Base-by-base conservation (phyloP, 2,113 vertebrate genomes). In the Desmodus rotundus region DNA sequence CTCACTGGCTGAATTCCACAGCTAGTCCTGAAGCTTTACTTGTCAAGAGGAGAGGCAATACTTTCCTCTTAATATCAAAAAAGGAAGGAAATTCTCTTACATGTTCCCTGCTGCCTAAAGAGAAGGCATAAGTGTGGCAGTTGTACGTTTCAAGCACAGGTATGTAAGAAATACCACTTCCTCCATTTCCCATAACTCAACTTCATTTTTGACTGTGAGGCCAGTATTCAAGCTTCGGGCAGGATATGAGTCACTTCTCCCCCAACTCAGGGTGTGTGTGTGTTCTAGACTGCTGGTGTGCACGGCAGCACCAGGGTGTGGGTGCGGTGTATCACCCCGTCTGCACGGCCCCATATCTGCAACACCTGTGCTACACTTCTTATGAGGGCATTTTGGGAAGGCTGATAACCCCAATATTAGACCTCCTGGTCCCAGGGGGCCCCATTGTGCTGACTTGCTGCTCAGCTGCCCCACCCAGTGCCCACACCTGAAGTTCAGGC, bases 11-110 rank as follows among this genome's bases (percentile, higher is more conserved):
- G 61, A 81, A 86, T 90, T 85, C 89, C 82, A 85, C 73, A 88
- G 61, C 72, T 33, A 77, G 72, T 82, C 86, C 80, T n/a, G 8
- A 73, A 91, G 86, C 24, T 73, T 88, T 38, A 43, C 68, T 52
- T 93, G 73, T 89, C 52, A 65, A 80, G 33, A 81, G 47, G 73
- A 72, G 16, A 80, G 63, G 31, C 2, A 19, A 54, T 20, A 31
- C 52, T 88, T 95, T 82, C 56, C 87, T 90, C 36, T 92, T 41
- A 77, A 9, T 67, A 47, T 94, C n/a, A 56, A 47, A 85, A 41
- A 54, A 56, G 17, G n/a, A 87, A 78, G 56, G 41, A 63, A 36
- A 84, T 90, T 65, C 11, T 88, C 36, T n/a, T 50, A 63, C 72
- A 63, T 4, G 7, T 12, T 36, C 43, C 2, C 33, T 33, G 52